These are phyloP conservation scores for Menura novaehollandiae DNA, from an alignment of 2,113 vertebrate genomes.

Conservation along the genomic window DNA sequence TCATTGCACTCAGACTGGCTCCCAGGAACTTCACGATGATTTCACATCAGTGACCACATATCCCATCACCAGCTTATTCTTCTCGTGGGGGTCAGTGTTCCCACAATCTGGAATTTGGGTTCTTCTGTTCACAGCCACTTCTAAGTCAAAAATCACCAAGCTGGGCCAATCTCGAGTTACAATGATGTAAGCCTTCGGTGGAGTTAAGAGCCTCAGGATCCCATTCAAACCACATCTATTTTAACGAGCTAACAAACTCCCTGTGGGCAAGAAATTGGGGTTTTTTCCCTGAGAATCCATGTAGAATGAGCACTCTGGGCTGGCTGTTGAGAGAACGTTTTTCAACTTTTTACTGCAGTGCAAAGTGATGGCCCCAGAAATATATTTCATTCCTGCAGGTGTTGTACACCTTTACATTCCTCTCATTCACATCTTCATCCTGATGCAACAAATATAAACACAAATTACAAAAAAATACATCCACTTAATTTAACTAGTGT, in stretches of 20 bases:
- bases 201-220: slow-evolving; percentile 19
- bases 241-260: slow-evolving; percentile 1
- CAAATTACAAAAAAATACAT: background rate
- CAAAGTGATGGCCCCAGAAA: background rate
- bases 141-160: background rate
- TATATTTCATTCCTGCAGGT: background rate
- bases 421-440: background rate
- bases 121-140: background rate
- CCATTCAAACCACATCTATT: slow-evolving; percentile 49
- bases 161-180: background rate
- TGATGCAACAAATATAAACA: background rate
- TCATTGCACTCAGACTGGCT: background rate
- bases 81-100: background rate
- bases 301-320: background rate
- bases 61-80: background rate
- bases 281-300: background rate
- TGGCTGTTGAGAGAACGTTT: background rate
- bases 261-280: background rate
- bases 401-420: background rate
- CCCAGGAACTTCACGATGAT: background rate
- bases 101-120: background rate
- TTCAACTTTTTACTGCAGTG: background rate
- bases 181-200: background rate
- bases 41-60: background rate
- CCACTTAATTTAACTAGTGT: background rate